These are phyloP conservation scores for Oasisia sp. DNA, from an alignment of 2,888 invertebrate genomes.

Conservation along the genomic window DNA sequence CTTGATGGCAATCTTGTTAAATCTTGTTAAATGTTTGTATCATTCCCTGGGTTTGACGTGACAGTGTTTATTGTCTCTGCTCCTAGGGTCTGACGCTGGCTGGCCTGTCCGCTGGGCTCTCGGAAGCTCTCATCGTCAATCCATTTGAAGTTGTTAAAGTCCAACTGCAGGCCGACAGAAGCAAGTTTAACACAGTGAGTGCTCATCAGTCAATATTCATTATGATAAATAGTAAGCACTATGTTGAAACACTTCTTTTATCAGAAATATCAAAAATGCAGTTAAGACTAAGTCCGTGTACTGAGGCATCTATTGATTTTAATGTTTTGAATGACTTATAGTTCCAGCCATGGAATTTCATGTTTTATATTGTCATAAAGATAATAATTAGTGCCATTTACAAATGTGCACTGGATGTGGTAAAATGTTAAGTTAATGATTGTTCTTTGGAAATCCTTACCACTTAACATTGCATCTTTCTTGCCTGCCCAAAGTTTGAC, in stretches of 20 bases:
- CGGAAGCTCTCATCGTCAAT: slow-evolving; percentile 91
- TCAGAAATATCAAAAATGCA: not conserved
- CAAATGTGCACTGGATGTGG: too few species aligned
- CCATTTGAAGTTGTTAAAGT: slow-evolving; percentile 97
- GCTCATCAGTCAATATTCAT: too few species aligned
- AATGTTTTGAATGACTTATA: not conserved
- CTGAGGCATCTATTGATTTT: not conserved
- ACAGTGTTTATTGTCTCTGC: not conserved
- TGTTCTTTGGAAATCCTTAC: too few species aligned
- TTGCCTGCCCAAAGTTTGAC: too few species aligned
- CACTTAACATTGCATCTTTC: too few species aligned
- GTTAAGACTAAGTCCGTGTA: not conserved
- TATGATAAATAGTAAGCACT: not conserved
- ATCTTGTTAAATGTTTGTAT: not conserved
- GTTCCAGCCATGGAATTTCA: not conserved
- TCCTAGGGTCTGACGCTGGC: slow-evolving; percentile 86
- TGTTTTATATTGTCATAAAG: too few species aligned
- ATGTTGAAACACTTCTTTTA: not conserved
- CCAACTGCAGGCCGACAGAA: slow-evolving; percentile 65
- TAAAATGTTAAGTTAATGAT: too few species aligned
- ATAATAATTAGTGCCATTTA: too few species aligned
- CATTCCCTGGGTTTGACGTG: not conserved
- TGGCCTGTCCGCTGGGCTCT: slow-evolving; percentile 87
- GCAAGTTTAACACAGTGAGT: slow-evolving; percentile 30
- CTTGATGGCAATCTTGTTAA: too few species aligned